Evolutionary conservation across 2,888 invertebrate species (phyloP).

Genomic region (Drosophila helvetica): DNA sequence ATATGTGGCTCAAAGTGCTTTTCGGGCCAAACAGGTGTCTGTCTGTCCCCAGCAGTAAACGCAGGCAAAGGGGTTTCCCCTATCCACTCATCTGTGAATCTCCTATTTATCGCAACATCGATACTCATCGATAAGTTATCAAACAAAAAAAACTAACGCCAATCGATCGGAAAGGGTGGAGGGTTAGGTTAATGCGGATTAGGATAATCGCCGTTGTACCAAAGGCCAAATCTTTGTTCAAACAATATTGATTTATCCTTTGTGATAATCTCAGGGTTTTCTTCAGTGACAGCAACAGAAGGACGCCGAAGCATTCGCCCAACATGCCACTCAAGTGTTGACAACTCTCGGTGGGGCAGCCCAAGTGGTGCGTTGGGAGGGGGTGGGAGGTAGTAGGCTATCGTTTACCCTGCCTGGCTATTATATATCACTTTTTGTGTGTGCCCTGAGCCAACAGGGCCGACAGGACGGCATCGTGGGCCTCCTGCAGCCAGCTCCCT

Average conservation of each 20-base stretch:
- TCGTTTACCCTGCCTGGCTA: conserved; percentile 38
- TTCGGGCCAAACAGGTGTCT: conserved; percentile 53
- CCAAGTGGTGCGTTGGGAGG: conserved; percentile 5
- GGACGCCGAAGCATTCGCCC: conserved; percentile 26
- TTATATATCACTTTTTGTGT: conserved; percentile 48
- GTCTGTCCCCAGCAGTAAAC: not conserved
- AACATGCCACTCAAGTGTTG: conserved; percentile 45
- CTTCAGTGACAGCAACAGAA: conserved; percentile 7
- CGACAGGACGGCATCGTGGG: conserved; percentile 9
- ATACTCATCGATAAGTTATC: conserved; percentile 6
- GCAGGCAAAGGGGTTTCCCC: not conserved
- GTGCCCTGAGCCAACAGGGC: conserved; percentile 26
- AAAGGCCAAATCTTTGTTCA: conserved; percentile 34
- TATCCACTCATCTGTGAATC: not conserved
- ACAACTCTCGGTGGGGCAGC: conserved; percentile 24
- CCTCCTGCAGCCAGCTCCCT: conserved; percentile 13
- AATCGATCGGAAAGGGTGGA: conserved; percentile 24
- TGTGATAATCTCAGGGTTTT: conserved; percentile 27
- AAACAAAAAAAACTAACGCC: conserved; percentile 10
- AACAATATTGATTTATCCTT: conserved; percentile 45
- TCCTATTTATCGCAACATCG: not conserved
- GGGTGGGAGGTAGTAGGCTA: conserved; percentile 19
- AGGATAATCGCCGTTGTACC: conserved; percentile 31
- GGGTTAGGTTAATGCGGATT: not conserved
- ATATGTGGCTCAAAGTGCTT: conserved; percentile 43